phyloP scores from a whole-genome alignment of 2,888 invertebrate species.

The Philopedon plagiatum region DNA sequence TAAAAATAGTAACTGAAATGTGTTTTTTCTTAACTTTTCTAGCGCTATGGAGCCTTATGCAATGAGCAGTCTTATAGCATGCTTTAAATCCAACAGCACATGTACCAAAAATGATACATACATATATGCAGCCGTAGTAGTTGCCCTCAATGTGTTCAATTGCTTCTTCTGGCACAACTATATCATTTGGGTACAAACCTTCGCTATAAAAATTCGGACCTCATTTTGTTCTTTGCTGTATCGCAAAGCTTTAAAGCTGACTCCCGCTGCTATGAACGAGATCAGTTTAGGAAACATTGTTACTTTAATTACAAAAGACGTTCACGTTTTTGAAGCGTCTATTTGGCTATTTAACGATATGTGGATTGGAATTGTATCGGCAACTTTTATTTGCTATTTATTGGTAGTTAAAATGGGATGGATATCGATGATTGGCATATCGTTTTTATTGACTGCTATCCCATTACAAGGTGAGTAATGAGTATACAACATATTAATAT shows the following conservation, averaged over 20 bases:
- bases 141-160: constrained; percentile 79
- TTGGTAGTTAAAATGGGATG: constrained; percentile 75
- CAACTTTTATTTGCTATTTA: constrained; percentile 83
- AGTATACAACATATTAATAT: no score
- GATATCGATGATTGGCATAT: constrained; percentile 71
- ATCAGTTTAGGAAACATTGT: constrained; percentile 82
- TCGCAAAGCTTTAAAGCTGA: constrained; percentile 73
- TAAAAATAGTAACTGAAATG: no score
- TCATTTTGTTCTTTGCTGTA: constrained; percentile 88
- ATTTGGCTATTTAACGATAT: constrained; percentile 90
- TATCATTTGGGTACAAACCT: constrained; percentile 85
- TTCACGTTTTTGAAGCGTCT: constrained; percentile 90
- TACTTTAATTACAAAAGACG: constrained; percentile 93
- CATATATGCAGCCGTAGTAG: constrained; percentile 80
- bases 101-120: constrained; percentile 76
- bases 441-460: constrained; percentile 68
- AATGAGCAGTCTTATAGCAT: constrained; percentile 40
- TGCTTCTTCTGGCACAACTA: constrained; percentile 81
- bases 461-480: constrained; percentile 67
- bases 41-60: constrained; percentile 45
- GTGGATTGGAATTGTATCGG: constrained; percentile 92
- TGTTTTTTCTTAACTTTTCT: no score
- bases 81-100: constrained; percentile 62
- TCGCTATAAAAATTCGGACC: constrained; percentile 86
- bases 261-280: constrained; percentile 75